Conservation (phyloP, 2,113 vertebrate genomes). For the Xenotilapia longispinis region DNA sequence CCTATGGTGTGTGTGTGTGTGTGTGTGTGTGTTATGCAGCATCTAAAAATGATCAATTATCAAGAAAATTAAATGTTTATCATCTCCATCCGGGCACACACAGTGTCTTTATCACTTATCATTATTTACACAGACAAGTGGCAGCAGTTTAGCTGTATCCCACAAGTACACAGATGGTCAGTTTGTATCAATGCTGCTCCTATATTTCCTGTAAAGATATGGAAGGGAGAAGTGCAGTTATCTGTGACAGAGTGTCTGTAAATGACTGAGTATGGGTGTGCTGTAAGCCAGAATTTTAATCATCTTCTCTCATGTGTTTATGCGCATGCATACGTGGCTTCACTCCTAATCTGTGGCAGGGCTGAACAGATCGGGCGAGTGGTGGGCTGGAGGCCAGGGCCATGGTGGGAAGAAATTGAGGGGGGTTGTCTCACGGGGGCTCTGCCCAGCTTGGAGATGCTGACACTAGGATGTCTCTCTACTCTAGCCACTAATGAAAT, state of each 20-base stretch:
- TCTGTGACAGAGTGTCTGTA: slow-evolving; percentile 12
- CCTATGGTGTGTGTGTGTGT: not conserved
- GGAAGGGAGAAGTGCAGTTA: not conserved
- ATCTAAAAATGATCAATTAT: not conserved
- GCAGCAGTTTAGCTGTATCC: not conserved
- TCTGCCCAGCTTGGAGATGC: slow-evolving; percentile 46
- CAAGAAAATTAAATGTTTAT: not conserved
- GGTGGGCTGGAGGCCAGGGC: slow-evolving; percentile 47
- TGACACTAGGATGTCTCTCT: slow-evolving; percentile 75
- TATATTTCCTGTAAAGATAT: not conserved
- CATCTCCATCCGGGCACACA: not conserved
- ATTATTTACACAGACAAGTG: not conserved
- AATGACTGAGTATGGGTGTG: not conserved
- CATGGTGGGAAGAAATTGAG: not conserved
- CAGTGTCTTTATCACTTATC: not conserved
- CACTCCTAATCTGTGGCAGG: slow-evolving; percentile 62
- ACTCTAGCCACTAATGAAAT: slow-evolving; percentile 85
- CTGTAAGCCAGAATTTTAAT: slow-evolving; percentile 57
- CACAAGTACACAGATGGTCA: slow-evolving; percentile 24
- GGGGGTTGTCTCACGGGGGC: slow-evolving; percentile 61
- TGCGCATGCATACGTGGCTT: slow-evolving; percentile 51
- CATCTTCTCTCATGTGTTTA: slow-evolving; percentile 43
- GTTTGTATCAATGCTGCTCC: slow-evolving; percentile 9
- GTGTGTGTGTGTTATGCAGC: not conserved
- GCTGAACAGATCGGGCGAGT: slow-evolving; percentile 63